Evolutionary conservation across 2,888 invertebrate genomes (phyloP), one percentile per base, ranked within the genome.

Genomic region (Macrosiphum euphorbiae): DNA sequence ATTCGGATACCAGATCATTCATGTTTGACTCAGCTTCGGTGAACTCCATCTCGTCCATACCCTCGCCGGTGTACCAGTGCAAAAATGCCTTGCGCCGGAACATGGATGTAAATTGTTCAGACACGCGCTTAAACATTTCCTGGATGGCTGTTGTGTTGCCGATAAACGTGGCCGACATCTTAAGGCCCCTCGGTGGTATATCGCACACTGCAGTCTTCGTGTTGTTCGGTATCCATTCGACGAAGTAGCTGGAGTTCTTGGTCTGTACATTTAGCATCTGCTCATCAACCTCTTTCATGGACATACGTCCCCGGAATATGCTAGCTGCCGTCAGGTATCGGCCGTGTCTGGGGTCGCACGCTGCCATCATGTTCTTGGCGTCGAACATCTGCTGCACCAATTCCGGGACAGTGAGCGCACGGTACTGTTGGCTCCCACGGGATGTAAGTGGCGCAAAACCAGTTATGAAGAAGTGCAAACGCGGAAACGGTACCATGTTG

Each of bases 141-240:
- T 96, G 96, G 95, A 97, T 97, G 50, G 96, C 96, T 20, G 97
- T 97, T 55, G 96, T 96, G 94, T 96, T 97, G 67, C 97, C 97
- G 95, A 97, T 96, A 95, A 97, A 97, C 10, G 97, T 97, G 52
- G 97, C 97, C 2, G 97, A 96, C 97, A 97, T 97, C 95, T 97
- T 97, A 35, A 97, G 96, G 85, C 97, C 97, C 16, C 97, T 96
- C 0, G 98, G 98, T 87, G 98, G 97, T 95, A 98, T 98, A 95
- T 98, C 98, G 95, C 98, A 98, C 13, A 97, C 97, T 35, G 98
- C 98, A 0, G 97, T 97, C 96, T 98, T 98, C 91, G 98, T 97
- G 95, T 98, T 98, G 95, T 97, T 97, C 50, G 98, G 98, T 95
- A 98, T 98, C 98, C 98, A 97, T 95, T 97, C 97, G 50, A 97